Base-by-base conservation (phyloP, 2,888 invertebrate species). In the Lamellibrachia satsuma region DNA sequence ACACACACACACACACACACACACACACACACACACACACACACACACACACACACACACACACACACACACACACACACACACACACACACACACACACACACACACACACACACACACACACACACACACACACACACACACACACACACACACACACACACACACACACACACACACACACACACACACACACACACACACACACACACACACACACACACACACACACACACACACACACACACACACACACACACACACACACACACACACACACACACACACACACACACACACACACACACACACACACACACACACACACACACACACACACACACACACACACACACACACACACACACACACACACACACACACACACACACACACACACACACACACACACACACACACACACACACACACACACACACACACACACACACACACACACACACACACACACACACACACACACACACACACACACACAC, bases 391-490 rank as follows among this genome's bases (percentile, higher is more conserved):
- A 11, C 7, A 60, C 60, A 60, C 60, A 11, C 60, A 11, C 7
- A 60, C 60, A 60, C 60, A 11, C 60, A 11, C 7, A 60, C 60
- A 60, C 60, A 11, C 60, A 11, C 7, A 60, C 60, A 60, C 60
- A 11, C 60, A 11, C 7, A 60, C 60, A 60, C 60, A 11, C 60
- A 11, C 7, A 60, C 60, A 60, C 60, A 60, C 60, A 60, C 60
- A 60, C 60, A 60, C 60, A 60, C 60, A 60, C 60, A 60, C 60
- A 60, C 60, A 60, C 60, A 60, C 60, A 60, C 60, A 60, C 60
- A 60, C 60, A 60, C 60, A 60, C 60, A 60, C 60, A 60, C 60
- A 60, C 60, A 60, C 60, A 60, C 60, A 60, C 60, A 60, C 60
- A 60, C 60, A 60, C 60, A 60, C 60, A 15, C 60, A 60, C 60